Conservation (phyloP, 2,113 vertebrate species). For the Piaya cayana region DNA sequence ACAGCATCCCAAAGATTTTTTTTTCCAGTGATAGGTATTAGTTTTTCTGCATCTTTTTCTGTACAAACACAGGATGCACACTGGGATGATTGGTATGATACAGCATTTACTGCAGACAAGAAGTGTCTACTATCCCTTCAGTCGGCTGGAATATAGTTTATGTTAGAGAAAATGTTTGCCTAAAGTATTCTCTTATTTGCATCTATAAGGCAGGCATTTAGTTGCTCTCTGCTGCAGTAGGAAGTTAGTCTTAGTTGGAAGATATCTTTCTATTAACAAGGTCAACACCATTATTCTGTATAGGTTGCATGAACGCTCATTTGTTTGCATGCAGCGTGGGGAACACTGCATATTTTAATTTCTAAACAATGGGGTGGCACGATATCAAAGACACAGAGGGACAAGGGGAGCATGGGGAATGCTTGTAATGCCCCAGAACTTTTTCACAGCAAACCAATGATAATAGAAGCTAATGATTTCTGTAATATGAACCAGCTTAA, state of each 20-base stretch:
- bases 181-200: background rate
- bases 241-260: slow-evolving; percentile 16
- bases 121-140: background rate
- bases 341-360: slow-evolving; percentile 59
- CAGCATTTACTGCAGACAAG: background rate
- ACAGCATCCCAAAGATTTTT: background rate
- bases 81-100: background rate
- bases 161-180: background rate
- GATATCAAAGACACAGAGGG: slow-evolving; percentile 56
- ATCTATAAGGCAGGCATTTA: background rate
- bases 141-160: background rate
- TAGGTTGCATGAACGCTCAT: background rate
- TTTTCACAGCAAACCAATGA: slow-evolving; percentile 22
- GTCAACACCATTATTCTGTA: slow-evolving; percentile 28
- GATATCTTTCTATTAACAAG: slow-evolving; percentile 40
- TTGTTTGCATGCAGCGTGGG: background rate
- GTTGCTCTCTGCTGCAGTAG: background rate
- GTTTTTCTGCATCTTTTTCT: background rate
- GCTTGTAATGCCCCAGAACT: slow-evolving; percentile 6
- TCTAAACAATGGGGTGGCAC: slow-evolving; percentile 64
- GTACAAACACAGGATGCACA: background rate
- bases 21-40: background rate
- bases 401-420: background rate
- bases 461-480: slow-evolving; percentile 32
- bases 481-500: slow-evolving; percentile 22